Percentiles rank a stretch among this genome's conserved stretches.
Conservation (phyloP, 2,113 vertebrate species). For the Pipra filicauda region DNA sequence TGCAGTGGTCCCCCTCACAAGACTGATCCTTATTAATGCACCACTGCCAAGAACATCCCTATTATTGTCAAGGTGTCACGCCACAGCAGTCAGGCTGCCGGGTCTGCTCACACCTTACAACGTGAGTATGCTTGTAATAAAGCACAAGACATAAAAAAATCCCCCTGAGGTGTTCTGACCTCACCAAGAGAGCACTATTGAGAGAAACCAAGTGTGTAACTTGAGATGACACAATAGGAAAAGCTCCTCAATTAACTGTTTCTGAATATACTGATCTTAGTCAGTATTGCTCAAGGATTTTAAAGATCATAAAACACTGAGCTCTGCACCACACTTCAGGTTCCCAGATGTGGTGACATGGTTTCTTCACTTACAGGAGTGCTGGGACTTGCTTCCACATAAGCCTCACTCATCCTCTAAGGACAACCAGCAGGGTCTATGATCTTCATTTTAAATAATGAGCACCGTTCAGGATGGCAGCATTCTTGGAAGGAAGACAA, state of each 20-base stretch:
- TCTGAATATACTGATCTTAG: neutral
- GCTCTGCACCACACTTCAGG: neutral
- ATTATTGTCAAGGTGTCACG: neutral
- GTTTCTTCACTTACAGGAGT: neutral
- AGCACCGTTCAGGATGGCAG: neutral
- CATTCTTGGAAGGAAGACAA: neutral
- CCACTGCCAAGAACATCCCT: neutral
- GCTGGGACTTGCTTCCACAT: neutral
- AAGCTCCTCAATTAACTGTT: neutral
- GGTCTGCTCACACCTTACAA: neutral
- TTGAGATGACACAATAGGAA: accelerated
- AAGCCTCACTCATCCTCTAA: neutral
- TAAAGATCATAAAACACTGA: neutral
- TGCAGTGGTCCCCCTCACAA: accelerated
- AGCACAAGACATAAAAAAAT: neutral
- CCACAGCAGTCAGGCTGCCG: neutral
- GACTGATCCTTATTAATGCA: neutral
- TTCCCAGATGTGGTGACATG: neutral
- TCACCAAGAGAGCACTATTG: accelerated
- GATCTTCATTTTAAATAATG: neutral
- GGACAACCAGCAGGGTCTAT: neutral
- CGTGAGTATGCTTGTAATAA: accelerated
- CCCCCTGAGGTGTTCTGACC: neutral
- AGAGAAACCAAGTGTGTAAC: neutral
- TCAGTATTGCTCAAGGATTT: neutral